Percentiles rank a stretch among this genome's conserved stretches.
Conservation (phyloP, 2,797 vertebrate species). For the Hemibagrus guttatus region DNA sequence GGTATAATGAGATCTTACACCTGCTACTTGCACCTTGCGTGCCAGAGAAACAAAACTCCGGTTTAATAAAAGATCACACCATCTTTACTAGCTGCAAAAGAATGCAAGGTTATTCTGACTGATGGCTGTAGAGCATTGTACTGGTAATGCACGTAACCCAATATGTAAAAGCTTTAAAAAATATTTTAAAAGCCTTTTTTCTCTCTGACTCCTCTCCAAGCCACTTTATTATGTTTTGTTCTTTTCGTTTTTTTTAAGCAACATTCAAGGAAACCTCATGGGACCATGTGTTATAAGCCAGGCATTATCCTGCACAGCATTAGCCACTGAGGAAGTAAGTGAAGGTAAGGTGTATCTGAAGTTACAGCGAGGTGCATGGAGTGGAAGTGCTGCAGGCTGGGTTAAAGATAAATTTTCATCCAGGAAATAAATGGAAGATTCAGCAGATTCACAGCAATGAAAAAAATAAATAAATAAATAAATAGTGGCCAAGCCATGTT, state of each 20-base stretch:
- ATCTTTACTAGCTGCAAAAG: conserved; percentile 54
- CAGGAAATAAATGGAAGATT: background rate
- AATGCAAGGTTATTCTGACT: conserved; percentile 9
- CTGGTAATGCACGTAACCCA: background rate
- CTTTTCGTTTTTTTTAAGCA: too few relatives aligned
- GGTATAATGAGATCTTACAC: conserved; percentile 71
- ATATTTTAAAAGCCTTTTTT: background rate
- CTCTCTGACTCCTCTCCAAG: background rate
- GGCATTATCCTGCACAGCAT: background rate
- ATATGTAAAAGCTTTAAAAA: background rate
- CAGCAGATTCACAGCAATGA: background rate
- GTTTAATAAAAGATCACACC: conserved; percentile 69
- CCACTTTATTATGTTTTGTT: background rate
- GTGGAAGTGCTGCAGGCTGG: background rate
- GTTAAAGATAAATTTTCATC: background rate
- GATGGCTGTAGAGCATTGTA: background rate
- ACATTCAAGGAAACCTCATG: background rate
- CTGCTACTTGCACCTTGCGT: conserved; percentile 66
- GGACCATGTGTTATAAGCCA: background rate
- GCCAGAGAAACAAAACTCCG: conserved; percentile 68
- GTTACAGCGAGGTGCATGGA: background rate
- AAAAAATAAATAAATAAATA: background rate
- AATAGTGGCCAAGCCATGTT: background rate
- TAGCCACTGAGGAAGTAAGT: background rate
- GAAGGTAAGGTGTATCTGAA: background rate